A percentile compares a stretch with the other conserved stretches of the same genome.
phyloP scores from a whole-genome alignment of 2,888 invertebrate genomes.

The Lathronympha strigana region DNA sequence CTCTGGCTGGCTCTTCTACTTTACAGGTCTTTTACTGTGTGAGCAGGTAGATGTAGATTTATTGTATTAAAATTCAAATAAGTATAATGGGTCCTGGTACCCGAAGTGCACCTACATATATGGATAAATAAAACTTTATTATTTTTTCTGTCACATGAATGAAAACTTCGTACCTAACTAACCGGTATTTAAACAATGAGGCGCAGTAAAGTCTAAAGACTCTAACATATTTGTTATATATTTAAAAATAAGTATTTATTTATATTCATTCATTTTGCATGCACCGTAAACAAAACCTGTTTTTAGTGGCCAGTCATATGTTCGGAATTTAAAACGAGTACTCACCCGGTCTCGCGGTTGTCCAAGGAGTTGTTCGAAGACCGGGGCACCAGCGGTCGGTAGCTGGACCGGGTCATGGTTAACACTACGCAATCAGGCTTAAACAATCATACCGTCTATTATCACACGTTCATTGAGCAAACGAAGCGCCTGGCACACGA shows the following conservation, averaged over 20 bases:
- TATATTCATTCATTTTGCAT: neutral
- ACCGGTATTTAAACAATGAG: no score
- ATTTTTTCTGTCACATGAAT: no score
- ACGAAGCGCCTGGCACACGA: conserved; percentile 59
- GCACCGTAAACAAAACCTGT: conserved; percentile 4
- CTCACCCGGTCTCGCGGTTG: conserved; percentile 72
- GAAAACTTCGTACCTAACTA: no score
- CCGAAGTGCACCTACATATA: no score
- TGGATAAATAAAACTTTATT: no score
- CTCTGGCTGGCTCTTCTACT: no score
- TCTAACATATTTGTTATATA: no score
- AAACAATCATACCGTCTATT: conserved; percentile 47
- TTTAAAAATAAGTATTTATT: neutral
- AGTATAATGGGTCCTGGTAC: no score
- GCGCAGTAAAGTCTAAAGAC: no score
- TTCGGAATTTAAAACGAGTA: conserved; percentile 41
- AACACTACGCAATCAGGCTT: conserved; percentile 30
- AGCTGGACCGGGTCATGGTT: conserved; percentile 75
- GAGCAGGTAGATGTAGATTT: no score
- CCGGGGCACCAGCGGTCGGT: conserved; percentile 74
- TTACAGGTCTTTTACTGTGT: no score
- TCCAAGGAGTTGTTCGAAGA: conserved; percentile 74
- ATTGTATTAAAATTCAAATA: no score
- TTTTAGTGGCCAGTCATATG: conserved; percentile 4
- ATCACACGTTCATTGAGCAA: conserved; percentile 56